These are phyloP conservation scores for Candoia aspera DNA, from an alignment of 2,113 vertebrate genomes.

Conservation along the genomic window DNA sequence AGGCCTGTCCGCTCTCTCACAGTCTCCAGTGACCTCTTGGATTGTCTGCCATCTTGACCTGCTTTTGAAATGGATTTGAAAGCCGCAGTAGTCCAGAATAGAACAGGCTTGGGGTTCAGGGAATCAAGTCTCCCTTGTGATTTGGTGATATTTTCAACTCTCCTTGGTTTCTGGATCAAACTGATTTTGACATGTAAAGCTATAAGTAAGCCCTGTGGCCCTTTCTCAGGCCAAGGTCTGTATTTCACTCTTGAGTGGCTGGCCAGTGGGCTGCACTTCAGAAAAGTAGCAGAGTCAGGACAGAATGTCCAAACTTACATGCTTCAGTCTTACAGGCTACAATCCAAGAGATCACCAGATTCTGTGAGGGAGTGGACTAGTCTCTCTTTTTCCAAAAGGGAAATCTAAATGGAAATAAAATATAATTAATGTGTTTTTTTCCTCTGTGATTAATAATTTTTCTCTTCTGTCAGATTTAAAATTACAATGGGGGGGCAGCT, in stretches of 20 bases:
- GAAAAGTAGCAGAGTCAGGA: neutral
- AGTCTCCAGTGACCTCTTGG: neutral
- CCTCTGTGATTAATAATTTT: neutral
- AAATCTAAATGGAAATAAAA: neutral
- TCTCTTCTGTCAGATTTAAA: neutral
- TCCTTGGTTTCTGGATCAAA: neutral
- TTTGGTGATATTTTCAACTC: neutral
- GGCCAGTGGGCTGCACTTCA: neutral
- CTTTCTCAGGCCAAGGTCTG: neutral
- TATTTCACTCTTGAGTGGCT: neutral
- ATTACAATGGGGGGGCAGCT: neutral
- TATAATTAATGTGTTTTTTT: neutral
- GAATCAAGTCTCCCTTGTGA: neutral
- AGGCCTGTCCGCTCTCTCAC: neutral
- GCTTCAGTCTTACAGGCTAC: neutral
- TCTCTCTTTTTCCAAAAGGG: neutral
- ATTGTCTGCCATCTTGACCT: neutral
- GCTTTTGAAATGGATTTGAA: neutral
- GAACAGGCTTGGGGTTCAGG: neutral
- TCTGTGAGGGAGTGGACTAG: neutral
- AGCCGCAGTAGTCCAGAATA: neutral
- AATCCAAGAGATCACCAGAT: neutral
- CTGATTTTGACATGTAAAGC: neutral
- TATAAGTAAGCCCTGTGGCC: neutral
- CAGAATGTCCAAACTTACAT: neutral